Conservation (phyloP, 2,888 invertebrate genomes). For the Hylaea fasciaria region DNA sequence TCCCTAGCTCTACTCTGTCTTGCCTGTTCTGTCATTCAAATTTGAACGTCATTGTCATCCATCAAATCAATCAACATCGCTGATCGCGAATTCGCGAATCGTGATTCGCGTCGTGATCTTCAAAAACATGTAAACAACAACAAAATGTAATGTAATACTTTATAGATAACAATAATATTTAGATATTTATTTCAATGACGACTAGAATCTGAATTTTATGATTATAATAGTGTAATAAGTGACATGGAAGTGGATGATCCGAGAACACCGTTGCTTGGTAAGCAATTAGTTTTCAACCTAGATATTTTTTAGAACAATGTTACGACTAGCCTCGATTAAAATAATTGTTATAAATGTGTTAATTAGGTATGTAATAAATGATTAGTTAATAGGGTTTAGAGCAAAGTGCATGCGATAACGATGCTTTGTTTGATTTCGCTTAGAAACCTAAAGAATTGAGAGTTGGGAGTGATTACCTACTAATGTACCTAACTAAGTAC, state of each 20-base stretch:
- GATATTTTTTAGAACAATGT: background rate
- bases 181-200: background rate
- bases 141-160: background rate
- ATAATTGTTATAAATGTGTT: too few relatives aligned
- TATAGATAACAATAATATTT: background rate
- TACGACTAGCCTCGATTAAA: background rate
- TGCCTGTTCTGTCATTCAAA: too few relatives aligned
- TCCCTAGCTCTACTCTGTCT: too few relatives aligned
- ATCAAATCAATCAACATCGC: too few relatives aligned
- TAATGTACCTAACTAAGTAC: too few relatives aligned
- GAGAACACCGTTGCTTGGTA: conserved; percentile 57
- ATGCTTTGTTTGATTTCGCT: too few relatives aligned
- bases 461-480: too few relatives aligned
- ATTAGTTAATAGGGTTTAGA: background rate
- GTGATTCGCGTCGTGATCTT: background rate
- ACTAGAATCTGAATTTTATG: background rate
- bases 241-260: conserved; percentile 61
- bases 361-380: background rate
- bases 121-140: conserved; percentile 4
- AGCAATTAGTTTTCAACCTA: conserved; percentile 26
- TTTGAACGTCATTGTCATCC: too few relatives aligned
- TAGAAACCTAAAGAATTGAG: too few relatives aligned
- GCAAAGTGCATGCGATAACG: background rate
- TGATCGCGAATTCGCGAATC: too few relatives aligned
- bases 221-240: background rate